Evolutionary conservation across 2,113 vertebrate genomes (phyloP).

Genomic region (Tragelaphus imberbis): DNA sequence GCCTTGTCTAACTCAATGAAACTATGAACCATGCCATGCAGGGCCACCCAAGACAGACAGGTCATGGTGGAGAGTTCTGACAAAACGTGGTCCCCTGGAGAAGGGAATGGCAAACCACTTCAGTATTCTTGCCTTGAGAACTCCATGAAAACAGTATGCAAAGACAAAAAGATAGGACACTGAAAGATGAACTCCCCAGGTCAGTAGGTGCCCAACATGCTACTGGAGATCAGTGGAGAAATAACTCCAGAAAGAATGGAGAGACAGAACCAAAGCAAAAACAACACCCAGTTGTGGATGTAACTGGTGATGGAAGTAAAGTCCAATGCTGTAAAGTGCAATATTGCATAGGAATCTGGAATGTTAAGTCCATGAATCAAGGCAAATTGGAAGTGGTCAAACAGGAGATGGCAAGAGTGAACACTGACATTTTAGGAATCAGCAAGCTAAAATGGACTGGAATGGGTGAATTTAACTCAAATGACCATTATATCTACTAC

Average conservation of each 20-base stretch:
- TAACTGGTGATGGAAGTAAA: not conserved
- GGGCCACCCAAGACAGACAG: not conserved
- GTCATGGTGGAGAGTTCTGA: not conserved
- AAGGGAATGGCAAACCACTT: not conserved
- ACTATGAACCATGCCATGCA: not conserved
- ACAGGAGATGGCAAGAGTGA: not conserved
- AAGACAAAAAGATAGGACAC: not conserved
- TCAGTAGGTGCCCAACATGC: not conserved
- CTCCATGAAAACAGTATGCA: not conserved
- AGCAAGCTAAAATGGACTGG: not conserved
- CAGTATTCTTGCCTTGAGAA: not conserved
- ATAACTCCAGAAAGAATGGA: not conserved
- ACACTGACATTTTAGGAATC: not conserved
- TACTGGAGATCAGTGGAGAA: not conserved
- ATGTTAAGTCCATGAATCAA: not conserved
- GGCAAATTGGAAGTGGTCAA: not conserved
- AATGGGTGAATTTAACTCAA: not conserved
- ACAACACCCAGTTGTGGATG: not conserved
- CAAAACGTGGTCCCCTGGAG: accelerated
- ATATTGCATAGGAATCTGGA: not conserved
- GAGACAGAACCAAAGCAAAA: not conserved
- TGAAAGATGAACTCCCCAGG: not conserved
- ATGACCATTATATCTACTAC: not conserved
- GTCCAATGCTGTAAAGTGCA: not conserved
- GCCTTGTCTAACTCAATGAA: not conserved